phyloP scores from a whole-genome alignment of 2,797 vertebrate species.

The Diglossa cyanea region DNA sequence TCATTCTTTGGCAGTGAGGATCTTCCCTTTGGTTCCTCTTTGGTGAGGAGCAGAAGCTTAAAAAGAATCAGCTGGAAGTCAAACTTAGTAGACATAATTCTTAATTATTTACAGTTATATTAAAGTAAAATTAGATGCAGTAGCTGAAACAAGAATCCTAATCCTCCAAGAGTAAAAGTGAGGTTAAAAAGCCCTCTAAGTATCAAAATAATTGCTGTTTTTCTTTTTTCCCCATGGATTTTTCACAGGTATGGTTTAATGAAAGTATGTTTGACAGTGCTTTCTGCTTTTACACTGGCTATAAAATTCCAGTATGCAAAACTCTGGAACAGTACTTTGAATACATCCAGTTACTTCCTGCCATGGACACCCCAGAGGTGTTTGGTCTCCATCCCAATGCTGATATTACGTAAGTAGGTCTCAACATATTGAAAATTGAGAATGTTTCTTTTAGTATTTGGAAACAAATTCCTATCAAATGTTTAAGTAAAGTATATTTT shows the following conservation, averaged over 20 bases:
- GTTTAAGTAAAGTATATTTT: background rate
- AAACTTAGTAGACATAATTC: background rate
- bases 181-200: background rate
- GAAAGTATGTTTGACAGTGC: slow-evolving; percentile 79
- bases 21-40: background rate
- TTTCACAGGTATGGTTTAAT: slow-evolving; percentile 83
- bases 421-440: background rate
- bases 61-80: background rate
- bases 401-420: slow-evolving; percentile 75
- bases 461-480: background rate
- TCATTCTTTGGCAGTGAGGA: background rate
- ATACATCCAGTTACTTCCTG: slow-evolving; percentile 80
- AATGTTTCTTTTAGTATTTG: background rate
- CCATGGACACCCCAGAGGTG: slow-evolving; percentile 79
- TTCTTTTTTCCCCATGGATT: background rate
- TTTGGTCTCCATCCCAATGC: slow-evolving; percentile 80
- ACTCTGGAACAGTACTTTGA: slow-evolving; percentile 82
- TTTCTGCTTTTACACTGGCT: slow-evolving; percentile 84
- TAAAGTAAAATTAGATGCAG: background rate
- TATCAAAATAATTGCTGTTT: background rate
- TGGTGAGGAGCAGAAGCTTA: background rate
- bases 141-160: background rate
- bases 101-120: background rate
- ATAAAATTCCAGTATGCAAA: slow-evolving; percentile 82
- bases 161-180: background rate